Percentiles rank a stretch among this genome's conserved stretches.
Evolutionary conservation across 2,888 invertebrate species (phyloP).

Genomic region (Mythimna pallens): DNA sequence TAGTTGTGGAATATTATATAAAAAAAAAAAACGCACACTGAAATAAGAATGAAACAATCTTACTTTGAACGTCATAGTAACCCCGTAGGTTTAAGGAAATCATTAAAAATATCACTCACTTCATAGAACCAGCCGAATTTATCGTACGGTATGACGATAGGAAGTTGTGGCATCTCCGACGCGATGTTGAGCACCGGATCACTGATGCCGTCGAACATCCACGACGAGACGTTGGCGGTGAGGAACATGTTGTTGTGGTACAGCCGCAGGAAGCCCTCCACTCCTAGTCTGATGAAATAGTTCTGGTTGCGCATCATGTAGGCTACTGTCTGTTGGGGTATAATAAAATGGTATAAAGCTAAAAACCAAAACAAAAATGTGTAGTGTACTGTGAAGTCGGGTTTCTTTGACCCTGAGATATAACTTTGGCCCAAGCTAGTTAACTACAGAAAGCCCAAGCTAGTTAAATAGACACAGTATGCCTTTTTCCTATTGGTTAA

Average conservation of each 20-base stretch:
- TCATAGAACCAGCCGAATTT: conserved; percentile 96
- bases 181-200: conserved; percentile 92
- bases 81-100: not conserved
- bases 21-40: too few relatives aligned
- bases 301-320: conserved; percentile 89
- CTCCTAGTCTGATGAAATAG: conserved; percentile 75
- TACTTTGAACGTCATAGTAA: too few relatives aligned
- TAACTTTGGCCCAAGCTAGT: too few relatives aligned
- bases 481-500: too few relatives aligned
- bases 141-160: conserved; percentile 92
- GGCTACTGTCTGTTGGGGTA: conserved; percentile 91
- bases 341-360: not conserved
- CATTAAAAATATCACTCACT: conserved; percentile 86
- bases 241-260: conserved; percentile 90
- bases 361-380: too few relatives aligned
- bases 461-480: too few relatives aligned
- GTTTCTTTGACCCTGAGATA: too few relatives aligned
- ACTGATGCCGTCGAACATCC: conserved; percentile 95
- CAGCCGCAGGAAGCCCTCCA: conserved; percentile 90
- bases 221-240: conserved; percentile 92
- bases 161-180: conserved; percentile 87
- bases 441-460: too few relatives aligned
- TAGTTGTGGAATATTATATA: too few relatives aligned
- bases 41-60: too few relatives aligned
- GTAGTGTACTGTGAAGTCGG: too few relatives aligned